A percentile compares a stretch with the other conserved stretches of the same genome.
Conservation (phyloP, 1,140 invertebrate genomes). For the Planococcus citri region DNA sequence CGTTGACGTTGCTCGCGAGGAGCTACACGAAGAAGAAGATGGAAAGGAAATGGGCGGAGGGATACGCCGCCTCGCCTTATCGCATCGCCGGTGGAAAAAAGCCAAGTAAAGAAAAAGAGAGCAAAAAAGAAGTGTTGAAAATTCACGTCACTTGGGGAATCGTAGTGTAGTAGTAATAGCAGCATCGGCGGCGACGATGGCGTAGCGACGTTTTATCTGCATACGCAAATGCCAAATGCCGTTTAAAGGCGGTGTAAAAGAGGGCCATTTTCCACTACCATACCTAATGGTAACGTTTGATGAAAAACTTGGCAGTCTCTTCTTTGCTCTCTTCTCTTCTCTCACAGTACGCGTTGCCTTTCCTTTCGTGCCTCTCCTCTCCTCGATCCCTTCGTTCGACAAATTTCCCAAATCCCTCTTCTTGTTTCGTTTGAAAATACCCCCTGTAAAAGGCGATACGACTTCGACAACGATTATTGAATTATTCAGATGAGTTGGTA, state of each 20-base stretch:
- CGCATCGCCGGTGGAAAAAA: neutral
- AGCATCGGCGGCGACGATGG: too few relatives aligned
- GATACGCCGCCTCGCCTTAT: too few relatives aligned
- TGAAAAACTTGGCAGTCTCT: neutral
- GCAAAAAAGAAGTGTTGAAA: neutral
- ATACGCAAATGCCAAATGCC: neutral
- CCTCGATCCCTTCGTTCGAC: neutral
- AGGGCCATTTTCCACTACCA: neutral
- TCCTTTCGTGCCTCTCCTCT: too few relatives aligned
- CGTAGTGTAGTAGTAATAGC: too few relatives aligned
- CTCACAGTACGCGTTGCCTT: too few relatives aligned
- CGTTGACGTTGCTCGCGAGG: too few relatives aligned
- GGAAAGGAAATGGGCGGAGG: too few relatives aligned
- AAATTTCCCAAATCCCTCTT: neutral
- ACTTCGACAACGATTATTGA: slow-evolving; percentile 3
- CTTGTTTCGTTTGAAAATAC: neutral
- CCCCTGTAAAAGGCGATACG: slow-evolving; percentile 1
- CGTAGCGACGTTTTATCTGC: neutral
- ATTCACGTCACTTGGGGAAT: slow-evolving; percentile 6
- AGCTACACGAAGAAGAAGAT: too few relatives aligned
- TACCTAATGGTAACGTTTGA: neutral
- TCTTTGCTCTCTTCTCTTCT: too few relatives aligned
- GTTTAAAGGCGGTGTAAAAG: neutral
- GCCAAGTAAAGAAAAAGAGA: neutral
- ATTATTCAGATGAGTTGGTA: slow-evolving; percentile 1